Evolutionary conservation across 2,113 vertebrate genomes (phyloP), one percentile per base, ranked within the genome.

Genomic region (Microcebus griseorufus): DNA sequence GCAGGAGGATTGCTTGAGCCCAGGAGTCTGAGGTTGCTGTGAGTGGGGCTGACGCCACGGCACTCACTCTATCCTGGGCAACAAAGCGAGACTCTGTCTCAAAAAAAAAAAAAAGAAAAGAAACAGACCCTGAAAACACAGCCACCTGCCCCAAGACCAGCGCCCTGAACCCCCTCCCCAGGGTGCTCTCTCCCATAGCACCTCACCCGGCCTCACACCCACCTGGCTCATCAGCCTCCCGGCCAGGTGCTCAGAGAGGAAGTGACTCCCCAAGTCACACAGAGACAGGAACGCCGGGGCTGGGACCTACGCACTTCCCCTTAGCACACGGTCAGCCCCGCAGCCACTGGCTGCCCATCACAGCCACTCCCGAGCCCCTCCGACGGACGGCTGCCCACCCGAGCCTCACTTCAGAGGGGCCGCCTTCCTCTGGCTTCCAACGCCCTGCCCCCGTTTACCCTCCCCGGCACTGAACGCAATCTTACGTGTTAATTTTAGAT

Each of bases 161-260:
- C 10, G 58, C 76, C 88, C 42, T 20, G 60, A 11, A 72, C 75
- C 42, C 42, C 42, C 42, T 42, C 25, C 29, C 72, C 1, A 5
- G 9, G 9, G 29, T 3, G 65, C 89, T 72, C 13, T 5, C 14
- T n/a, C 51, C 17, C 14, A 9, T 2, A 0, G 13, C 10, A 2
- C 22, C 58, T 62, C 18, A 16, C 23, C 45, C 16, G 45, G 37
- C 53, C 75, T 81, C 94, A 82, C 6, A 3, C 9, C 29, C 37
- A 25, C 45, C 67, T 64, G 51, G 51, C 55, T 88, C 20, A 13
- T 34, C n/a, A 67, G 29, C 27, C 86, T 67, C 72, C 23, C 6
- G 25, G 93, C 70, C 45, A 13, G 58, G 39, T 0, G 3, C n/a
- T 6, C 9, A 27, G 62, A 39, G 17, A 67, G 27, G 58, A 58